Evolutionary conservation across 2,113 vertebrate species (phyloP).

Genomic region (Epinephelus moara): DNA sequence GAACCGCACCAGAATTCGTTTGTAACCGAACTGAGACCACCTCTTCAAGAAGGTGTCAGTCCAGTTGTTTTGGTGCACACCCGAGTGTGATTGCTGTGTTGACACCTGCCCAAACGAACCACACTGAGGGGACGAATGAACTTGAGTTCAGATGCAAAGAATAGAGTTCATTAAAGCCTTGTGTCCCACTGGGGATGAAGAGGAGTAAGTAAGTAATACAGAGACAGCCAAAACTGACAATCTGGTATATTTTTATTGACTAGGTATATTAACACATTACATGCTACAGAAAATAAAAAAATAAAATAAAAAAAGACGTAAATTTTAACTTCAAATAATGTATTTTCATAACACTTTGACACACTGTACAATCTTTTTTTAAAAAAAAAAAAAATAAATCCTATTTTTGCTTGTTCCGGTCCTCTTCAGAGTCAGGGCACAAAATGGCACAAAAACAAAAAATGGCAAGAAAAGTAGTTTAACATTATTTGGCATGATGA

Average conservation of each 20-base stretch:
- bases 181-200: too few relatives aligned
- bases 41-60: too few relatives aligned
- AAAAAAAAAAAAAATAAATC: slow-evolving; percentile 2
- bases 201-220: too few relatives aligned
- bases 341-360: slow-evolving; percentile 47
- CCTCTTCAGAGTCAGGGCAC: slow-evolving; percentile 15
- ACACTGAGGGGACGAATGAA: too few relatives aligned
- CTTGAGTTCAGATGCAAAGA: too few relatives aligned
- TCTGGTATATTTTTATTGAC: slow-evolving; percentile 90
- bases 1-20: too few relatives aligned
- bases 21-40: too few relatives aligned
- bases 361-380: slow-evolving; percentile 39
- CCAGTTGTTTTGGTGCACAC: too few relatives aligned
- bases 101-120: too few relatives aligned
- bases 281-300: slow-evolving; percentile 87
- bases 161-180: too few relatives aligned
- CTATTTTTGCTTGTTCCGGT: slow-evolving; percentile 34
- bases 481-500: slow-evolving; percentile 73
- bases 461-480: slow-evolving; percentile 86
- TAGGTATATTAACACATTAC: slow-evolving; percentile 93
- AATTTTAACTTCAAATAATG: slow-evolving; percentile 86
- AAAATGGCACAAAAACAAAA: slow-evolving; percentile 58
- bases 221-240: neutral
- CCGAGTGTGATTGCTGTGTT: too few relatives aligned
- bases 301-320: slow-evolving; percentile 49